Conservation (phyloP, 2,888 invertebrate genomes). For the Thera britannica region DNA sequence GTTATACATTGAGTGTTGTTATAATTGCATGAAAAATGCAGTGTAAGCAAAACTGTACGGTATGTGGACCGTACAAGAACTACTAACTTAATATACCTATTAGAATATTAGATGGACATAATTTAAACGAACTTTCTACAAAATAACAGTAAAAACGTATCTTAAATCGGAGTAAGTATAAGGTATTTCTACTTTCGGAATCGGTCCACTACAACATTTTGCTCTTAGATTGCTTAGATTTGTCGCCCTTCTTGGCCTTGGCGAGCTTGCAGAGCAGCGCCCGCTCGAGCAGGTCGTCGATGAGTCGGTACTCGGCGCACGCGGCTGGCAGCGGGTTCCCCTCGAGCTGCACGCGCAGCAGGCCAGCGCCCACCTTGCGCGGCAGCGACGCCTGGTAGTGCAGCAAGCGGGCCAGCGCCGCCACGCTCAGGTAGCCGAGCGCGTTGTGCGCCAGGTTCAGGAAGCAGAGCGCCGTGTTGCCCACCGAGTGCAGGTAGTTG, state of each 20-base stretch:
- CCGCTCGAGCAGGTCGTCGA: constrained; percentile 36
- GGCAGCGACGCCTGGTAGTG: constrained; percentile 34
- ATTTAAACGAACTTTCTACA: constrained; percentile 12
- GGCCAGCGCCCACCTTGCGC: constrained; percentile 18
- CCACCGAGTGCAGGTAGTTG: constrained; percentile 36
- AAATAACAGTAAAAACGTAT: constrained; percentile 21
- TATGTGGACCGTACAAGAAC: too few relatives aligned
- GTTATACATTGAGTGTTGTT: too few relatives aligned
- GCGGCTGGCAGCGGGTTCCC: constrained; percentile 43
- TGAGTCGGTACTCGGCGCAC: constrained; percentile 34
- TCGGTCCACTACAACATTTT: neutral
- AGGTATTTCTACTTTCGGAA: neutral
- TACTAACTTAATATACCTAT: too few relatives aligned
- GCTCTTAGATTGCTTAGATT: neutral
- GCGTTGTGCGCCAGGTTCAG: constrained; percentile 48
- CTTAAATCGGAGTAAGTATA: constrained; percentile 5
- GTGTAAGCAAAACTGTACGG: too few relatives aligned
- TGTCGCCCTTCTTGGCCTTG: constrained; percentile 13
- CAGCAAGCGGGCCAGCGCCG: constrained; percentile 39
- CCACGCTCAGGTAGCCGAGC: constrained; percentile 37
- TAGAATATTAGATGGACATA: neutral
- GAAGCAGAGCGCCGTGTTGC: constrained; percentile 44
- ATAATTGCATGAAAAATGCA: too few relatives aligned
- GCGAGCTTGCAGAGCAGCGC: constrained; percentile 5
- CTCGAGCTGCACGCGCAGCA: constrained; percentile 45